A percentile compares a stretch with the other conserved stretches of the same genome.
Evolutionary conservation across 2,113 vertebrate species (phyloP).

Genomic region (Rynchops niger): DNA sequence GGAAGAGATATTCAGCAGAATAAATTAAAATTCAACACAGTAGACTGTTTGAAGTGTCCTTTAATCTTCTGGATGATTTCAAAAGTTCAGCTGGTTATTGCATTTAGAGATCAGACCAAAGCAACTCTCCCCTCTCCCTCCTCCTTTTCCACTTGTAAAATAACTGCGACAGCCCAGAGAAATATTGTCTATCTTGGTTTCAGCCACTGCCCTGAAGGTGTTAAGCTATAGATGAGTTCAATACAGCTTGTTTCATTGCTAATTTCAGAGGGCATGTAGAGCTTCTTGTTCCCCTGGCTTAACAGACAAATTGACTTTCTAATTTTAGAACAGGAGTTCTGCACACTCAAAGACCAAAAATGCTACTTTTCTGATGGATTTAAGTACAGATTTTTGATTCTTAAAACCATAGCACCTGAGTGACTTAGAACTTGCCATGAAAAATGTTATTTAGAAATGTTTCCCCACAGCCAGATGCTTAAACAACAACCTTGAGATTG

Average conservation of each 20-base stretch:
- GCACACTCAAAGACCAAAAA: neutral
- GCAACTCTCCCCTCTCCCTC: neutral
- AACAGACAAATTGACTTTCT: slow-evolving; percentile 66
- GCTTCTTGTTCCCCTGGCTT: slow-evolving; percentile 33
- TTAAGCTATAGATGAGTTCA: slow-evolving; percentile 8
- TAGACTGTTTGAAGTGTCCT: neutral
- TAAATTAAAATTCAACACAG: slow-evolving; percentile 6
- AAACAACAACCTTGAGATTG: neutral
- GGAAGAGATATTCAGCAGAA: neutral
- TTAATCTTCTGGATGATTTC: slow-evolving; percentile 15
- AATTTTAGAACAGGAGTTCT: slow-evolving; percentile 49
- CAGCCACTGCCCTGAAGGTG: slow-evolving; percentile 1
- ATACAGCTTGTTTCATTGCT: slow-evolving; percentile 5
- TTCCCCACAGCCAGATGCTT: neutral
- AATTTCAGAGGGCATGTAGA: slow-evolving; percentile 41
- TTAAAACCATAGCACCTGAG: neutral
- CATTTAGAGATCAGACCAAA: neutral
- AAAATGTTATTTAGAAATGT: neutral
- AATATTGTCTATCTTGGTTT: neutral
- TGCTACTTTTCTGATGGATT: neutral
- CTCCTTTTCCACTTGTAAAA: neutral
- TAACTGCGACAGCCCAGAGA: neutral
- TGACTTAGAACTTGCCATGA: neutral
- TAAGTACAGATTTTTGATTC: neutral
- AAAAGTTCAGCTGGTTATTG: neutral